These are phyloP conservation scores for Dromaius novaehollandiae DNA, from an alignment of 2,113 vertebrate species.

Conservation along the genomic window DNA sequence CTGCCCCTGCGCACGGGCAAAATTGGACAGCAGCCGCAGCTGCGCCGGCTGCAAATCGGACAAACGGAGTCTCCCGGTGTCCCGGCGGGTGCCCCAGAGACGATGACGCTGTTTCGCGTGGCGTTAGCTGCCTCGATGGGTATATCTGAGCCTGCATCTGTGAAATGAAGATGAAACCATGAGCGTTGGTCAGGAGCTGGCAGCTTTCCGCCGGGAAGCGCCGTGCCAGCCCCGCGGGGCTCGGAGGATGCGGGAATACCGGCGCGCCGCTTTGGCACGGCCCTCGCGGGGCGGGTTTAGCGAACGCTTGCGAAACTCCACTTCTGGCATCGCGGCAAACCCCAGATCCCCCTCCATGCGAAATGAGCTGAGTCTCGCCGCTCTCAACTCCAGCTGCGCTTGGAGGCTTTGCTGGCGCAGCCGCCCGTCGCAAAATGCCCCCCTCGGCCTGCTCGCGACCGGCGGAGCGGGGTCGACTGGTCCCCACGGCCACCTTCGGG, in stretches of 20 bases:
- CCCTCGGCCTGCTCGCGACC: not conserved
- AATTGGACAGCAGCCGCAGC: accelerated
- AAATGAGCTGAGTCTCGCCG: not conserved
- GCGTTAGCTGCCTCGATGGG: not conserved
- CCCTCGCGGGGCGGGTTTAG: too few relatives aligned
- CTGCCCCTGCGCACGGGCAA: not conserved
- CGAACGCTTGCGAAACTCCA: not conserved
- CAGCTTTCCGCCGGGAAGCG: not conserved
- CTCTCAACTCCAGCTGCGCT: not conserved
- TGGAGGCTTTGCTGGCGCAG: not conserved
- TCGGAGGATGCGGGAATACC: not conserved
- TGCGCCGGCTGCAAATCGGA: not conserved
- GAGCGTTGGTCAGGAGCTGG: not conserved
- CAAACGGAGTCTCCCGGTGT: not conserved
- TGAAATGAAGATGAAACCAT: not conserved
- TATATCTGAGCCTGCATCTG: not conserved
- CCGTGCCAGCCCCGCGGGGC: accelerated
- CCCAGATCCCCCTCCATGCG: not conserved
- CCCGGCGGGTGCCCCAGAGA: accelerated
- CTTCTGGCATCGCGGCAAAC: not conserved
- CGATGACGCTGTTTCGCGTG: too few relatives aligned
- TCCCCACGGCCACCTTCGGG: not conserved
- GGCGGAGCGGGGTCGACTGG: not conserved
- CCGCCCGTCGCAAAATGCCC: accelerated
- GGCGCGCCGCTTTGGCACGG: too few relatives aligned